Evolutionary conservation across 2,797 vertebrate species (phyloP), one percentile per base, ranked within the genome.

Genomic region (Crenichthys baileyi): DNA sequence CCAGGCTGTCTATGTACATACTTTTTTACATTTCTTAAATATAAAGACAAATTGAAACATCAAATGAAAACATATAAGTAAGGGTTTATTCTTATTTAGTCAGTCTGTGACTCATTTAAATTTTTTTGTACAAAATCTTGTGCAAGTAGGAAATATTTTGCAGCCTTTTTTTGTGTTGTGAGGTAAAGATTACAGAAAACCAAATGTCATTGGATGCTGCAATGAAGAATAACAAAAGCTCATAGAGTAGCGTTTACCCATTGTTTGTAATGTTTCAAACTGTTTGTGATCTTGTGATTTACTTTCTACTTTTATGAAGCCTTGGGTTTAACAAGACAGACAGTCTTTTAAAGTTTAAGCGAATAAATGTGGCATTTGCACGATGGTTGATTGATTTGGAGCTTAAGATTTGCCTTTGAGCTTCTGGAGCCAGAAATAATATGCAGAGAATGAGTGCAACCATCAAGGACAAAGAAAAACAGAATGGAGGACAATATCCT

Each of bases 271-370:
- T 73, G n/a, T 73, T 58, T 79, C 16, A 77, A 68, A 39, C 0
- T 39, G 36, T 72, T 76, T 72, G 61, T 0, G 0, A 5, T 60
- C 58, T 46, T 48, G 55, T 82, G 75, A 77, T 80, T 72, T 46
- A 83, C 84, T 72, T 72, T 11, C 3, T 24, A 41, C 53, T 75
- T 77, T 58, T 63, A 75, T 83, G 76, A 78, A 70, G 18, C 50
- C 26, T 13, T 24, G n/a, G 13, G 48, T 41, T 29, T 77, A n/a
- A 31, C 63, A 80, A 60, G 70, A 71, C 55, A 60, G 44, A 6
- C 50, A 22, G 71, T 79, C 41, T 70, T 70, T n/a, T 46, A 26
- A 70, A 70, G 41, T 26, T 70, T 46, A 70, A 70, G 22, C 16
- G 67, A 46, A 7, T 44, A 70, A 70, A 46, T 70, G 24, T 53